These are phyloP conservation scores for Myotis daubentonii DNA, from an alignment of 2,797 vertebrate genomes.

Conservation along the genomic window DNA sequence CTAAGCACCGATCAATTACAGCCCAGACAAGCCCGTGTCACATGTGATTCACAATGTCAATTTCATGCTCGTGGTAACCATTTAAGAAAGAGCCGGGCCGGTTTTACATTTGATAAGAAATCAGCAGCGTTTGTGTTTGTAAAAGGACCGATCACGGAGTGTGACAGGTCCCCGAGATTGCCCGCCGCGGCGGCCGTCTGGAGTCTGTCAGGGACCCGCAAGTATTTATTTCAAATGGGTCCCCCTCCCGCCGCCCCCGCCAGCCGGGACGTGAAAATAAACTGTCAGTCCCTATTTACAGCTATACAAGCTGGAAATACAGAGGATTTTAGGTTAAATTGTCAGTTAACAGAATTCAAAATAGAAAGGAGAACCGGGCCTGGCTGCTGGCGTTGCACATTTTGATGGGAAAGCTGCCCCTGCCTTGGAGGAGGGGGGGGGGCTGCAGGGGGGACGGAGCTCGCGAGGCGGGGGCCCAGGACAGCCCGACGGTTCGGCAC, in stretches of 20 bases:
- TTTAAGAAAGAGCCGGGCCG: conserved; percentile 95
- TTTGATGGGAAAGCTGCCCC: conserved; percentile 74
- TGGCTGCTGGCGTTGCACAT: conserved; percentile 81
- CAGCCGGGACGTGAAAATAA: conserved; percentile 85
- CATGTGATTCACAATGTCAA: conserved; percentile 99
- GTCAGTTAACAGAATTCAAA: conserved; percentile 89
- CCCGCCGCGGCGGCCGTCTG: conserved; percentile 88
- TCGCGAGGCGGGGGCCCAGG: neutral
- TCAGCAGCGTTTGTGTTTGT: conserved; percentile 95
- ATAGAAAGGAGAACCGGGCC: conserved; percentile 85
- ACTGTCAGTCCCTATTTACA: conserved; percentile 92
- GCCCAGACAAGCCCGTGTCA: conserved; percentile 96
- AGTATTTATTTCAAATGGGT: conserved; percentile 95
- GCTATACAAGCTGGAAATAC: conserved; percentile 85
- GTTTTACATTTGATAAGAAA: conserved; percentile 99
- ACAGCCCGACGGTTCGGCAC: neutral
- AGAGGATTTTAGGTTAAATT: conserved; percentile 89
- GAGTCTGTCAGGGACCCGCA: conserved; percentile 94
- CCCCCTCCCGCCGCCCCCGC: conserved; percentile 60
- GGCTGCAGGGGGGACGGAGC: conserved; percentile 52
- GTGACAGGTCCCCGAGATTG: conserved; percentile 97
- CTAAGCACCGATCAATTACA: conserved; percentile 95
- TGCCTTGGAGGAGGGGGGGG: conserved; percentile 70
- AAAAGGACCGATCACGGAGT: conserved; percentile 92
- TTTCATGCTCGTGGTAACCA: conserved; percentile 97